phyloP scores from a whole-genome alignment of 2,113 vertebrate species.

The Microcebus griseorufus region DNA sequence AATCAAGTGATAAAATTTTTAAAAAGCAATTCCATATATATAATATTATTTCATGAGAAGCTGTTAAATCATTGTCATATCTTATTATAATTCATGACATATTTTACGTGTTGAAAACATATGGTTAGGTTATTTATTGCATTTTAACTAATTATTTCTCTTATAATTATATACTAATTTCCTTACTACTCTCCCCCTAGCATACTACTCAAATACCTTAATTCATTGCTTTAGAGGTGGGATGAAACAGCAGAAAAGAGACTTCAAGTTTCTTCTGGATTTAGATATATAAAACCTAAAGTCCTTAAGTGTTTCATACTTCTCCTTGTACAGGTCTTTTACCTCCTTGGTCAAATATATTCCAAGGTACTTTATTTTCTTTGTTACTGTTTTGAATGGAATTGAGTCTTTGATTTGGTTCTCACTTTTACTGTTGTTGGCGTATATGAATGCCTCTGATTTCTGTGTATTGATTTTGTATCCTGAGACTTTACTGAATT shows the following conservation, averaged over 20 bases:
- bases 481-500: too few species aligned
- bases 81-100: not conserved
- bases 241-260: not conserved
- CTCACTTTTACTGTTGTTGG: too few species aligned
- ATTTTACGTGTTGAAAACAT: slow-evolving; percentile 11
- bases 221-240: not conserved
- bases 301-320: not conserved
- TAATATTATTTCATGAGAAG: not conserved
- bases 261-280: not conserved
- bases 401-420: too few species aligned
- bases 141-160: slow-evolving; percentile 28
- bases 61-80: not conserved
- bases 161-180: not conserved
- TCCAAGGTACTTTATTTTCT: too few species aligned
- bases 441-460: too few species aligned
- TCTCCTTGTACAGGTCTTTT: too few species aligned
- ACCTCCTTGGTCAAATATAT: too few species aligned
- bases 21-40: not conserved
- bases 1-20: not conserved
- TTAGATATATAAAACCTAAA: slow-evolving; percentile 14
- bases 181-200: not conserved
- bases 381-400: too few species aligned
- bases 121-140: not conserved
- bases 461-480: too few species aligned
- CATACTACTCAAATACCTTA: not conserved